phyloP scores from a whole-genome alignment of 2,888 invertebrate genomes.

The Ecliptopera silaceata region DNA sequence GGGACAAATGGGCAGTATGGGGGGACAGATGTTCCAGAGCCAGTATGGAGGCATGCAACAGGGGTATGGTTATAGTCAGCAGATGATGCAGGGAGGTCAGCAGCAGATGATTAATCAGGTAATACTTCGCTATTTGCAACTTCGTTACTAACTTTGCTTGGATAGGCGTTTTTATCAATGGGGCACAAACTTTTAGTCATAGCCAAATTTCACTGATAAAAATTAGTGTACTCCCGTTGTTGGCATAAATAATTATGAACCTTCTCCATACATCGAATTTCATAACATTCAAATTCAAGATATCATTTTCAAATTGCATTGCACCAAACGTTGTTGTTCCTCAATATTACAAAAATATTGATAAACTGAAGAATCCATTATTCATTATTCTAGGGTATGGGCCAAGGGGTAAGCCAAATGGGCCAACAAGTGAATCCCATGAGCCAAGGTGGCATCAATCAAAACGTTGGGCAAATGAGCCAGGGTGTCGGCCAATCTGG shows the following conservation, averaged over 20 bases:
- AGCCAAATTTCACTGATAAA: no score
- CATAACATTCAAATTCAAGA: no score
- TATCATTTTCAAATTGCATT: no score
- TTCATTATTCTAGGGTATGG: conserved; percentile 65
- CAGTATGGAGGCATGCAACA: conserved; percentile 86
- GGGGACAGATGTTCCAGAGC: conserved; percentile 82
- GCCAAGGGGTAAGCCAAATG: conserved; percentile 77
- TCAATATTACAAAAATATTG: no score
- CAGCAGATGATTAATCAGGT: conserved; percentile 82
- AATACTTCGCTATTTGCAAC: neutral
- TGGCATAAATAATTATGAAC: no score
- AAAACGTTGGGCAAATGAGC: conserved; percentile 76
- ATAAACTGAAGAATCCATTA: no score
- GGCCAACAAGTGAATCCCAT: conserved; percentile 77
- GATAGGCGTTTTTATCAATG: no score
- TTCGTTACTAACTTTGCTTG: no score
- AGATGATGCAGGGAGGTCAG: conserved; percentile 80
- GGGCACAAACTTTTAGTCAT: no score
- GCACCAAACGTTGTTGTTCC: no score
- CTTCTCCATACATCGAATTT: no score
- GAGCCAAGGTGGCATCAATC: conserved; percentile 73
- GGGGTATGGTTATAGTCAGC: conserved; percentile 72
- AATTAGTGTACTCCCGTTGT: no score
- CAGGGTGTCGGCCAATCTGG: conserved; percentile 73
- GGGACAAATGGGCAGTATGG: conserved; percentile 72